These are phyloP conservation scores for Eretmochelys imbricata DNA, from an alignment of 2,113 vertebrate genomes.

Conservation along the genomic window DNA sequence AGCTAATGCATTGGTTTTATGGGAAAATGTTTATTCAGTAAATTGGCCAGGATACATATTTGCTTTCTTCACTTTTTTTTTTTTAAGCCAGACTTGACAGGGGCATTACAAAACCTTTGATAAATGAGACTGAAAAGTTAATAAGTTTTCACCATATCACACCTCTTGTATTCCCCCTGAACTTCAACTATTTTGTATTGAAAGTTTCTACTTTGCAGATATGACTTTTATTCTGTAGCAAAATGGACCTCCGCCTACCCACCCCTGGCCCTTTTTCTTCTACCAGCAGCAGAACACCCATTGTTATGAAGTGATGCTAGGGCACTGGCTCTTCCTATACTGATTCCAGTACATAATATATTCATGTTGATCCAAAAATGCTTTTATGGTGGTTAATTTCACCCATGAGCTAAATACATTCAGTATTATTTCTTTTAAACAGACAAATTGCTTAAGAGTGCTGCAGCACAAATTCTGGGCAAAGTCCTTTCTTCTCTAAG, in stretches of 20 bases:
- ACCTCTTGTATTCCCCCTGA: background rate
- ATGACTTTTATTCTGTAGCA: background rate
- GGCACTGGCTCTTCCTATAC: background rate
- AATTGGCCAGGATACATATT: background rate
- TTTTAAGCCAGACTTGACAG: background rate
- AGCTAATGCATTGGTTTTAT: background rate
- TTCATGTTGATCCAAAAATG: fast-evolving
- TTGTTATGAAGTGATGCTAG: background rate
- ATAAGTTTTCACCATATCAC: background rate
- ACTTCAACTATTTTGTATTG: background rate
- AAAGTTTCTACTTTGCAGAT: background rate
- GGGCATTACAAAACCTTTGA: fast-evolving
- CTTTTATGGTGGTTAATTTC: background rate
- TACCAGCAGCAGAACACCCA: background rate
- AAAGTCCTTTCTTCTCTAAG: background rate
- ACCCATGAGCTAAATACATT: background rate
- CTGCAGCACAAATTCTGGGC: background rate
- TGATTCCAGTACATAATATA: background rate
- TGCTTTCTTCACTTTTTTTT: background rate
- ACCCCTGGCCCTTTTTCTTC: background rate
- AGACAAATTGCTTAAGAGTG: background rate
- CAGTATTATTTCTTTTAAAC: background rate
- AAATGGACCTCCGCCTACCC: background rate
- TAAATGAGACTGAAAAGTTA: background rate
- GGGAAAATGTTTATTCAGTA: background rate